Evolutionary conservation across 2,888 invertebrate genomes (phyloP), one percentile per base, ranked within the genome.

Genomic region (Caenorhabditis plicata): DNA sequence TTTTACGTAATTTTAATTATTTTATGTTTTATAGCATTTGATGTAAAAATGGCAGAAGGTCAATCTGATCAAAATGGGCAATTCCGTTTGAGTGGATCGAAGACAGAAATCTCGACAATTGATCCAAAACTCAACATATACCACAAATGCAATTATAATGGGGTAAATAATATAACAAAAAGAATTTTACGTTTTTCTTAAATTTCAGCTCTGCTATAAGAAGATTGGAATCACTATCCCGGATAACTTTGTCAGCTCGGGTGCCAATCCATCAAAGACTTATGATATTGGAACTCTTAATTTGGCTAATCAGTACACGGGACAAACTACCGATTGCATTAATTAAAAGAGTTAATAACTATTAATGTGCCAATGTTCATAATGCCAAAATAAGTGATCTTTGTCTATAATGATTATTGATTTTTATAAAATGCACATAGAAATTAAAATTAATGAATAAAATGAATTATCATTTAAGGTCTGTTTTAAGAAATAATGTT

Each of bases 211-310:
- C 4, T 71, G 71, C 46, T 68, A 71, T 49, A 66, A 68, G 42
- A 68, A 68, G 41, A 71, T 71, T 33, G 68, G 68, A 25, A 71
- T 71, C 46, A 67, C 63, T 1, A 69, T 71, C 31, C 71, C 71
- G 13, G 68, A 66, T 47, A 57, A 64, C 29, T 71, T 61, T 49
- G 61, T 71, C 23, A 55, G 53, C 0, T 50, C 49, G 4, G 71
- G 71, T 29, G 39, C 58, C 22, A 68, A 56, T 41, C 64, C 71
- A 13, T 33, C 35, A 29, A 63, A 60, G 50, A 62, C 63, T 13
- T 71, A 63, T 44, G 71, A 71, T 50, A 53, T 67, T 29, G 68
- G 68, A 52, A 67, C 66, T 8, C 48, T 71, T 35, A 67, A 71
- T 32, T 43, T 71, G 61, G 62, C 71, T 23, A 67, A 67, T 15